Conservation (phyloP, 2,888 invertebrate species). For the Spisula solida region DNA sequence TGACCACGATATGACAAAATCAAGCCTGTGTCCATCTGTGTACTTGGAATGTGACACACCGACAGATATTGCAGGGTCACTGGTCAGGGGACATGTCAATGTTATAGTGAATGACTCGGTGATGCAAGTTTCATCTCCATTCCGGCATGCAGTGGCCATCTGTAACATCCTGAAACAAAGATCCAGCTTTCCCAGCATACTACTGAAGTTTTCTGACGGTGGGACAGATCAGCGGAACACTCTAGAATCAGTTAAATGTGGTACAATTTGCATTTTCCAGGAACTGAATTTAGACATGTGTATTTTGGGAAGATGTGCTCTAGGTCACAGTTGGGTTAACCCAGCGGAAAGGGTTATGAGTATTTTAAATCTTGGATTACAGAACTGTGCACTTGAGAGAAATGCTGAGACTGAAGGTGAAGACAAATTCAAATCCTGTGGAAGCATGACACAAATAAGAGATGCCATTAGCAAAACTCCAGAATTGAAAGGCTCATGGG, state of each 20-base stretch:
- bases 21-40: conserved; percentile 56
- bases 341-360: conserved; percentile 66
- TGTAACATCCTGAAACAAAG: no score
- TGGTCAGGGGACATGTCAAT: conserved; percentile 59
- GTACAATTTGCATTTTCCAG: conserved; percentile 58
- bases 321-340: conserved; percentile 66
- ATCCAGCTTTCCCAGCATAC: conserved; percentile 43
- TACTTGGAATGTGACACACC: conserved; percentile 5
- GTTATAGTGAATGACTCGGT: conserved; percentile 58
- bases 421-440: conserved; percentile 31
- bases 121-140: conserved; percentile 52
- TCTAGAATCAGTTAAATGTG: conserved; percentile 65
- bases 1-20: conserved; percentile 67
- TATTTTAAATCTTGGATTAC: conserved; percentile 52
- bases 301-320: conserved; percentile 62
- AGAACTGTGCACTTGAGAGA: conserved; percentile 57
- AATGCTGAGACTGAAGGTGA: conserved; percentile 36
- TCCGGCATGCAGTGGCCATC: conserved; percentile 52
- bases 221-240: no score
- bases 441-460: conserved; percentile 31
- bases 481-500: conserved; percentile 30
- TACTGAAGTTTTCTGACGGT: conserved; percentile 62
- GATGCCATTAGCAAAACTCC: conserved; percentile 32
- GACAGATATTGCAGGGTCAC: conserved; percentile 46
- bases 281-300: conserved; percentile 67